phyloP scores from a whole-genome alignment of 1,140 invertebrate species.

The Diuraphis noxia region DNA sequence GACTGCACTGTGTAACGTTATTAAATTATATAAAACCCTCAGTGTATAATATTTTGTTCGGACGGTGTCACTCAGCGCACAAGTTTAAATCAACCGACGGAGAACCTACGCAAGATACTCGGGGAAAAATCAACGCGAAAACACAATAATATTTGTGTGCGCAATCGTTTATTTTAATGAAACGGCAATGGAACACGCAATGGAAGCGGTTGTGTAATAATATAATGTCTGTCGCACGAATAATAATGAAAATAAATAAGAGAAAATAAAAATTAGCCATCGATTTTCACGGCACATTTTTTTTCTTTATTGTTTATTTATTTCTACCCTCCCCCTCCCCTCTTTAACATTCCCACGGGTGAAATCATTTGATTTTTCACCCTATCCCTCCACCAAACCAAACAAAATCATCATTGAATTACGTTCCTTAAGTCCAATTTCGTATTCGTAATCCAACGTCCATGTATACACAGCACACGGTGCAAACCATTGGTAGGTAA shows the following conservation, averaged over 20 bases:
- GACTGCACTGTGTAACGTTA: not conserved
- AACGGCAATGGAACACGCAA: not conserved
- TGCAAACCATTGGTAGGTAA: not conserved
- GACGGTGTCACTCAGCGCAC: not conserved
- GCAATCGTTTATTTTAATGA: constrained; percentile 39
- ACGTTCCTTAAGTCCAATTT: constrained; percentile 20
- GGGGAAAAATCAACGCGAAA: not conserved
- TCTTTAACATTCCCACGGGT: not conserved
- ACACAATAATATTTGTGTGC: not conserved
- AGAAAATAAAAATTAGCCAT: not conserved
- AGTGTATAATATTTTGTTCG: not conserved
- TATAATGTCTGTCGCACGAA: not conserved
- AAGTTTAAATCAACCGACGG: not conserved
- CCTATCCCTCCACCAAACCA: no score
- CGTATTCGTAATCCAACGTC: constrained; percentile 20
- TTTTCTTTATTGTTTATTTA: not conserved
- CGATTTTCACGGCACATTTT: not conserved
- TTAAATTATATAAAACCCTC: constrained; percentile 7
- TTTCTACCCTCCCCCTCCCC: no score
- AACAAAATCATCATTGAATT: constrained; percentile 16
- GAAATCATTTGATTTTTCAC: constrained; percentile 5
- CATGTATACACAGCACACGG: not conserved
- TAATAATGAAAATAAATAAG: not conserved
- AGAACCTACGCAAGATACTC: not conserved
- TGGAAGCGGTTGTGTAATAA: not conserved